These are phyloP conservation scores for Mercenaria mercenaria DNA, from an alignment of 1,140 invertebrate genomes.

Conservation along the genomic window DNA sequence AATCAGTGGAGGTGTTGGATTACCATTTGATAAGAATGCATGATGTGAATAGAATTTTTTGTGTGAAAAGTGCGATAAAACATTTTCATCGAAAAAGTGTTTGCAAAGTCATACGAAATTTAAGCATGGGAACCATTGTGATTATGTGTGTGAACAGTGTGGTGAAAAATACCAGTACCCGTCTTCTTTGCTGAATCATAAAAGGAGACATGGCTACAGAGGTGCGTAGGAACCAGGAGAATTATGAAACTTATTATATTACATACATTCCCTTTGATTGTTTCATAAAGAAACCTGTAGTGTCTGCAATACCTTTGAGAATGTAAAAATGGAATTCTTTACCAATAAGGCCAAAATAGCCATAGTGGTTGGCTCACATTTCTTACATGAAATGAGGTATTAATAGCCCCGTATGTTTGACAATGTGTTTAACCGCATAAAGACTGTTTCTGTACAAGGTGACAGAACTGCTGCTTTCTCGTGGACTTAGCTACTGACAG, in stretches of 20 bases:
- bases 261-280: too few relatives aligned
- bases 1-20: neutral
- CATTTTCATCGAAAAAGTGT: neutral
- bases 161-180: neutral
- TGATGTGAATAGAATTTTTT: neutral
- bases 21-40: neutral
- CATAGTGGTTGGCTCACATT: too few relatives aligned
- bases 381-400: too few relatives aligned
- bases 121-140: neutral
- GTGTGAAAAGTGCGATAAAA: neutral
- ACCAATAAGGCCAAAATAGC: too few relatives aligned
- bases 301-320: too few relatives aligned
- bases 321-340: too few relatives aligned
- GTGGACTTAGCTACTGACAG: too few relatives aligned
- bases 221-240: neutral
- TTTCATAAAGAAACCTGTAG: too few relatives aligned
- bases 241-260: neutral
- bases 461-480: too few relatives aligned
- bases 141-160: neutral
- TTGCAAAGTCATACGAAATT: neutral
- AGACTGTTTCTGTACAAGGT: too few relatives aligned
- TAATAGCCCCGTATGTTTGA: too few relatives aligned
- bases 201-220: neutral
- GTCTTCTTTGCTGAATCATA: neutral
- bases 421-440: too few relatives aligned